These are phyloP conservation scores for Drepana falcataria DNA, from an alignment of 2,888 invertebrate genomes.

Conservation along the genomic window DNA sequence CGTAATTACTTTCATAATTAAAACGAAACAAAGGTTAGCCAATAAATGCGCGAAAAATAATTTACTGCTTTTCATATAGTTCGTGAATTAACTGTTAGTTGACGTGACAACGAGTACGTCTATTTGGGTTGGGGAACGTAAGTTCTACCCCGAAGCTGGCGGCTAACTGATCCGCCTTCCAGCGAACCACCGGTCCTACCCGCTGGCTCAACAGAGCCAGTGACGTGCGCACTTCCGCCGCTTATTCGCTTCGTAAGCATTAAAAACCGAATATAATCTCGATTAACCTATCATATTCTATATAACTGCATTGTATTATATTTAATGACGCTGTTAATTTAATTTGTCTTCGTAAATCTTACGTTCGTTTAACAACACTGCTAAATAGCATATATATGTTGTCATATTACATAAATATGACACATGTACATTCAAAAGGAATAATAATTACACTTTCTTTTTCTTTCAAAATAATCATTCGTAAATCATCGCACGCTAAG, in stretches of 20 bases:
- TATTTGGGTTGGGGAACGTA: neutral
- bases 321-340: no score
- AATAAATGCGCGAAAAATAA: neutral
- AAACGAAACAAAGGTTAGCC: neutral
- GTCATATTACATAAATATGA: no score
- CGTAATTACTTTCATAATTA: constrained; percentile 22
- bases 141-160: neutral
- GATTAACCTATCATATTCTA: no score
- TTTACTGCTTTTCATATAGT: neutral
- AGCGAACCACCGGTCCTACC: neutral
- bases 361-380: no score
- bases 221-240: neutral
- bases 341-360: no score
- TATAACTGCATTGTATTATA: no score
- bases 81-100: neutral
- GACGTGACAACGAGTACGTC: neutral
- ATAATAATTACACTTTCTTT: no score
- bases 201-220: neutral
- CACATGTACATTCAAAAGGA: no score
- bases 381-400: no score
- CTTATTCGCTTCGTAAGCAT: neutral
- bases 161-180: neutral
- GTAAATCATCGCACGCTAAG: neutral
- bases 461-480: neutral
- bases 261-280: no score